A percentile compares a stretch with the other conserved stretches of the same genome.
These are phyloP conservation scores for Tyria jacobaeae DNA, from an alignment of 2,888 invertebrate genomes.

Conservation along the genomic window DNA sequence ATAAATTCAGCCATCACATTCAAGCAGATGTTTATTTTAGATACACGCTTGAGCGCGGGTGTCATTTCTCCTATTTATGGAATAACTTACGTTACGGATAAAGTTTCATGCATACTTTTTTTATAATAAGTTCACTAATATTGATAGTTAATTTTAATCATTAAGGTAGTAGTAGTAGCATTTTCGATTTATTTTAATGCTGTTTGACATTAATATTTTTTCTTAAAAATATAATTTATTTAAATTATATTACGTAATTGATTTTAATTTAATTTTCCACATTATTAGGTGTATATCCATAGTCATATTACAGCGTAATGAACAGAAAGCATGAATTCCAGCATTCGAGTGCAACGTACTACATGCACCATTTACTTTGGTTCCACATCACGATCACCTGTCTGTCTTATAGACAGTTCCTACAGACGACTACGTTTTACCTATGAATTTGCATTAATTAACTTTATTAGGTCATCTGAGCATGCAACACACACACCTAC, in stretches of 20 bases:
- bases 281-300: slow-evolving; percentile 21
- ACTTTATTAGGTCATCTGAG: slow-evolving; percentile 42
- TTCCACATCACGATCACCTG: slow-evolving; percentile 65
- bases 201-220: not conserved
- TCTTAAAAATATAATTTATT: too few species aligned
- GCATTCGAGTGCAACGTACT: slow-evolving; percentile 72
- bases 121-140: too few species aligned
- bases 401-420: slow-evolving; percentile 44
- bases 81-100: not conserved
- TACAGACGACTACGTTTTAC: slow-evolving; percentile 39
- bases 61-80: slow-evolving; percentile 55
- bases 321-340: slow-evolving; percentile 64
- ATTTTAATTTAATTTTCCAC: too few species aligned
- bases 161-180: too few species aligned
- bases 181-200: not conserved
- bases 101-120: slow-evolving; percentile 1
- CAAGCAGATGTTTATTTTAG: slow-evolving; percentile 60
- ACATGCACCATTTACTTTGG: slow-evolving; percentile 79
- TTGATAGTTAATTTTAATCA: too few species aligned
- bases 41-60: slow-evolving; percentile 38
- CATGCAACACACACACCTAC: slow-evolving; percentile 30
- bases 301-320: slow-evolving; percentile 32
- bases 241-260: too few species aligned
- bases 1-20: slow-evolving; percentile 63
- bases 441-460: slow-evolving; percentile 49